A percentile compares a stretch with the other conserved stretches of the same genome.
Evolutionary conservation across 2,888 invertebrate species (phyloP).

Genomic region (Lochmaea crataegi): DNA sequence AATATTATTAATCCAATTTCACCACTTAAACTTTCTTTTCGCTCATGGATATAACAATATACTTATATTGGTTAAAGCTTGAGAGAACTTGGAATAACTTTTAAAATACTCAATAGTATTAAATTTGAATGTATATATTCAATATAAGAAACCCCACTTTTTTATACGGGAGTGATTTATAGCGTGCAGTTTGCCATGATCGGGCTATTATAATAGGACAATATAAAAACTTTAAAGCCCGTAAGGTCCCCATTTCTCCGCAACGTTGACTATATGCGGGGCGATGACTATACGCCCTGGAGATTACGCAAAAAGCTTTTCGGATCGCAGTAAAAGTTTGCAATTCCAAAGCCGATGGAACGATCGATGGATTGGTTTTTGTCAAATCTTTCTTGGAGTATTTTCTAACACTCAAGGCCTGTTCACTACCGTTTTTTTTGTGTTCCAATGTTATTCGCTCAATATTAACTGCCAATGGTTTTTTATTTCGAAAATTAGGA

Average conservation of each 20-base stretch:
- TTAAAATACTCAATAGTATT: too few species aligned
- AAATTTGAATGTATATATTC: not conserved
- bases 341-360: not conserved
- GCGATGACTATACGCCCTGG: not conserved
- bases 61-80: too few species aligned
- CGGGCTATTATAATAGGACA: not conserved
- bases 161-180: not conserved
- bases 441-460: not conserved
- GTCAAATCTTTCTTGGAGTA: not conserved
- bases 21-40: too few species aligned
- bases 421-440: not conserved
- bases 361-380: conserved; percentile 2
- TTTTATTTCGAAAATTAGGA: too few species aligned
- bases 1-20: too few species aligned
- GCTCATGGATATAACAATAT: too few species aligned
- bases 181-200: not conserved
- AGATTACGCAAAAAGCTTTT: conserved; percentile 2
- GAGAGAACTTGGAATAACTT: too few species aligned
- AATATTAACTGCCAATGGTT: not conserved
- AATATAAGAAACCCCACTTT: not conserved
- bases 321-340: not conserved
- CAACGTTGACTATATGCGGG: not conserved
- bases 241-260: not conserved
- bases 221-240: not conserved
- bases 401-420: not conserved